Percentiles rank a stretch among this genome's conserved stretches.
Conservation (phyloP, 2,113 vertebrate genomes). For the Pan paniscus region DNA sequence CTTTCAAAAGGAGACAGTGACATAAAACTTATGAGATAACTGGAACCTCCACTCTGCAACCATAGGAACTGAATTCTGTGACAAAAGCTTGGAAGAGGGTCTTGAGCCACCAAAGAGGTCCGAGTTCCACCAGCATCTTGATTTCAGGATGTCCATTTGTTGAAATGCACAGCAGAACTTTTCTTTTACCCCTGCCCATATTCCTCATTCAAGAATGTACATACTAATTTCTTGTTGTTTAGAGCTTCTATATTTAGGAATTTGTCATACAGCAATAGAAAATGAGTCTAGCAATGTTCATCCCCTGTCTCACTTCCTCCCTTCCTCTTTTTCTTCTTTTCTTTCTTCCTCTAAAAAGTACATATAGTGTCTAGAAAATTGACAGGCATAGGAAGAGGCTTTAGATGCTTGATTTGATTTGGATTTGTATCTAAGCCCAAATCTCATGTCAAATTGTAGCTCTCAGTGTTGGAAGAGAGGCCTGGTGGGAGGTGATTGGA, state of each 20-base stretch:
- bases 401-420: no score
- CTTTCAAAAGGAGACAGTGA: not conserved
- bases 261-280: not conserved
- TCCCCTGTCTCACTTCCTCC: not conserved
- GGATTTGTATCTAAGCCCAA: no score
- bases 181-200: fast-evolving
- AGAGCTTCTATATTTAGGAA: not conserved
- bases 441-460: no score
- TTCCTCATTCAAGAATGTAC: not conserved
- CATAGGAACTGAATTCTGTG: not conserved
- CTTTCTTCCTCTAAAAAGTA: not conserved
- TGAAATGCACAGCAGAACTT: not conserved
- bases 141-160: not conserved
- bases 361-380: not conserved
- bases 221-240: not conserved
- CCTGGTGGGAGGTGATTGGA: no score
- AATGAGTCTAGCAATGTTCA: not conserved
- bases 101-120: fast-evolving
- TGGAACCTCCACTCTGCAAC: fast-evolving
- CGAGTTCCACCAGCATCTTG: not conserved
- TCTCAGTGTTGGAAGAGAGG: no score
- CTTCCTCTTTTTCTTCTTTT: not conserved
- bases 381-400: fast-evolving
- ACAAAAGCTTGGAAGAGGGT: not conserved
- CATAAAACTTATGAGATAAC: not conserved